Conservation (phyloP, 1,140 invertebrate genomes). For the Cyclina sinensis region DNA sequence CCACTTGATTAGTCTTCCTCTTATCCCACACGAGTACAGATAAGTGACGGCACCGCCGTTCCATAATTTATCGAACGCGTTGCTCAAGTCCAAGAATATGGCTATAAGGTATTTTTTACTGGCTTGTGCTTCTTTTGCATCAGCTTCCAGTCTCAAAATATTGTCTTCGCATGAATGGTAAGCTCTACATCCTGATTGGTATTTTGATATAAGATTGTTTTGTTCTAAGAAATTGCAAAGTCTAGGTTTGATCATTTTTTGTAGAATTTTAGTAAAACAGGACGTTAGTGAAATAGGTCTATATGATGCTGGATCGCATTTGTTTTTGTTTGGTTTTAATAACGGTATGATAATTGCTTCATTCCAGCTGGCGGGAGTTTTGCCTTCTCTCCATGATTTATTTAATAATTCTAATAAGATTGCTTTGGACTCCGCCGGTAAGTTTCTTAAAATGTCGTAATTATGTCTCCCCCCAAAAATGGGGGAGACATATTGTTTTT, state of each 20-base stretch:
- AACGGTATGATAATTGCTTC: not conserved
- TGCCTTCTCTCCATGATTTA: slow-evolving; percentile 19
- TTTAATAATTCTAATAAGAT: not conserved
- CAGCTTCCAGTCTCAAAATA: not conserved
- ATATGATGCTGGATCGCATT: slow-evolving; percentile 19
- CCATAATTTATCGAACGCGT: slow-evolving; percentile 45
- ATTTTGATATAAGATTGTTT: not conserved
- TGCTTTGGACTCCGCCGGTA: not conserved
- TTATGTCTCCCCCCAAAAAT: no score
- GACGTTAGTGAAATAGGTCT: slow-evolving; percentile 35
- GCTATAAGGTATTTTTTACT: not conserved
- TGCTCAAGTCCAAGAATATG: slow-evolving; percentile 23
- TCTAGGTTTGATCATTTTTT: slow-evolving; percentile 35
- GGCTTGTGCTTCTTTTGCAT: not conserved
- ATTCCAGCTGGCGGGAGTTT: not conserved
- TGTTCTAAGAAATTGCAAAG: not conserved
- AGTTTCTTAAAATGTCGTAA: slow-evolving; percentile 17
- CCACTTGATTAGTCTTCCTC: not conserved
- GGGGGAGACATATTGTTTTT: no score
- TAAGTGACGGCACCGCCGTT: not conserved
- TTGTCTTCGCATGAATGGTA: slow-evolving; percentile 36
- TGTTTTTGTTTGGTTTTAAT: slow-evolving; percentile 6
- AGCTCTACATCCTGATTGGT: slow-evolving; percentile 10
- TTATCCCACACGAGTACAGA: not conserved
- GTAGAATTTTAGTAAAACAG: slow-evolving; percentile 33